These are phyloP conservation scores for Haemorhous mexicanus DNA, from an alignment of 2,113 vertebrate species.

Conservation along the genomic window DNA sequence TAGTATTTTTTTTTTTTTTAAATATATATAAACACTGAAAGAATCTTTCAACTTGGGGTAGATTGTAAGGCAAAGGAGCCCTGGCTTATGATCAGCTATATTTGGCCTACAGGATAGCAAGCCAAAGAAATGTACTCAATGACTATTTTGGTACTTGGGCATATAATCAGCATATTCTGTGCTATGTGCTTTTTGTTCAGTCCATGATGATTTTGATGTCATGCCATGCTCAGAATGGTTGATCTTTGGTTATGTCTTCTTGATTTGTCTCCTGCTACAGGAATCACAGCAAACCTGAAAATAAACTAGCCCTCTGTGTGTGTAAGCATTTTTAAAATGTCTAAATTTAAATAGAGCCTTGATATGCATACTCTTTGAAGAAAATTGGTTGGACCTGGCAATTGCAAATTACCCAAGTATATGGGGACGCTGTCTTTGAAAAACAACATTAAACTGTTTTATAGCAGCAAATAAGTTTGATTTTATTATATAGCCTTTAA, in stretches of 20 bases:
- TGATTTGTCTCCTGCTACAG: neutral
- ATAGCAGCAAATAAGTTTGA: neutral
- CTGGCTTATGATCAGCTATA: neutral
- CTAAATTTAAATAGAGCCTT: neutral
- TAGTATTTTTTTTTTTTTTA: neutral
- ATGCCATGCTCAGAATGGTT: neutral
- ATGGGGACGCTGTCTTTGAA: neutral
- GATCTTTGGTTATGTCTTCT: neutral
- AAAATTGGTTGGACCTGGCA: neutral
- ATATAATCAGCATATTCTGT: neutral
- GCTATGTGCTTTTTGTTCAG: neutral
- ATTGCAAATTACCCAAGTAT: neutral
- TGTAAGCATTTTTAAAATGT: neutral
- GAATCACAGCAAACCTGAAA: neutral
- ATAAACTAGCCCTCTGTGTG: neutral
- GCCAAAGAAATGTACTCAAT: neutral
- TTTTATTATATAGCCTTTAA: neutral
- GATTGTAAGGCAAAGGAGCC: neutral
- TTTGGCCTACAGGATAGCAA: neutral
- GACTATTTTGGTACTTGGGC: neutral
- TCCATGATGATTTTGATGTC: neutral
- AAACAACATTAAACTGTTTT: neutral
- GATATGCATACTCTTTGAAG: neutral
- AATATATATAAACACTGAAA: neutral
- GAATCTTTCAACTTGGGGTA: neutral